phyloP scores from a whole-genome alignment of 2,113 vertebrate genomes.

The Condylura cristata region DNA sequence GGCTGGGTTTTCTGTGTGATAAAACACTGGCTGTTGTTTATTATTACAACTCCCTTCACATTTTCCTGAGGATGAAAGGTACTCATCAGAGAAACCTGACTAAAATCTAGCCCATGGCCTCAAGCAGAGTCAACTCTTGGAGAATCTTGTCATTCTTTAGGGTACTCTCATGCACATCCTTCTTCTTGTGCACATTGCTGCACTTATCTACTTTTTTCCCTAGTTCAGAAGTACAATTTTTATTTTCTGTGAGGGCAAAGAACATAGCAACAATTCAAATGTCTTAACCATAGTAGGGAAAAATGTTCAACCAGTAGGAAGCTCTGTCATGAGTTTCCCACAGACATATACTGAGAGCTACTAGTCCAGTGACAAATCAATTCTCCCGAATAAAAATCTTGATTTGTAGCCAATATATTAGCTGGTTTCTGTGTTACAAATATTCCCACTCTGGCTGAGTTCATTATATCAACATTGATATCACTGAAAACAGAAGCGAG shows the following conservation, averaged over 20 bases:
- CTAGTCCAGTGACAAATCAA: background rate
- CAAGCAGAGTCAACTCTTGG: background rate
- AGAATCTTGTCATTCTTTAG: background rate
- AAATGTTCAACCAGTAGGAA: background rate
- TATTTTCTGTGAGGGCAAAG: background rate
- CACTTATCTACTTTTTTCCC: background rate
- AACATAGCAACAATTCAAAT: background rate
- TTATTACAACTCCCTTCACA: background rate
- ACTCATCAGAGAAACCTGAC: background rate
- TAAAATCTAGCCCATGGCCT: background rate
- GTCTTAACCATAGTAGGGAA: background rate
- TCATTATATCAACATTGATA: background rate
- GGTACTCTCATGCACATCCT: background rate
- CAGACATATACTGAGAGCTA: background rate
- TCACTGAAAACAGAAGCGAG: background rate
- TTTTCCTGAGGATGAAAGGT: constrained; percentile 53
- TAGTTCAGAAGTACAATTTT: background rate
- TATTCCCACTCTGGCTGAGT: background rate
- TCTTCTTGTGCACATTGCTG: background rate
- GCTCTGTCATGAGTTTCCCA: background rate
- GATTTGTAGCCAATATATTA: background rate
- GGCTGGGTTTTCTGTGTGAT: constrained; percentile 18
- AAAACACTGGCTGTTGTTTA: constrained; percentile 35
- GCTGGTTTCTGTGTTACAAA: background rate
- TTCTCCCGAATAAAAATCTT: background rate